Evolutionary conservation across 2,888 invertebrate species (phyloP), one percentile per base, ranked within the genome.

Genomic region (Campaea margaritaria): DNA sequence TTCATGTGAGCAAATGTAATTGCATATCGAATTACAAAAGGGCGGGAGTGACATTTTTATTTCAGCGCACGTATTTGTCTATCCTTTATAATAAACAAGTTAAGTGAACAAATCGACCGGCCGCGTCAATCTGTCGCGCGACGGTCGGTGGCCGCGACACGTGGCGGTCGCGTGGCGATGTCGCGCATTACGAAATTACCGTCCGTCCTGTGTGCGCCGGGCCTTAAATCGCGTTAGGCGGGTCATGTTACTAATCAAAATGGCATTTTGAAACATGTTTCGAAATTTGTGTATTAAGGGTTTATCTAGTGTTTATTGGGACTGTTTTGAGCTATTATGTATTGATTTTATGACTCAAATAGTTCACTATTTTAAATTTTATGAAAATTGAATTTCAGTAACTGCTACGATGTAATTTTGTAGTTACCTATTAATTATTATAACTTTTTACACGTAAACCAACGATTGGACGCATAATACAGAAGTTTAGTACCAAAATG

Each of bases 141-240:
- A 75, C 83, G 73, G 79, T 73, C 58, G 55, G 55, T 42, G 55
- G 55, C 42, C 73, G 74, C 67, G 78, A 59, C 88, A 74, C 88
- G 86, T 85, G 90, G 38, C 73, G 34, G 79, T 48, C 85, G 76
- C 85, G 85, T 85, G 83, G 39, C 81, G 69, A 69, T 75, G 77
- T 79, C 76, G 82, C 83, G 85, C 86, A 89, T 91, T 91, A 90
- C 83, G 78, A 85, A 91, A 91, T 91, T 91, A 88, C 84, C 81
- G 79, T 82, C 64, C 69, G 78, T 82, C 64, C 67, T 78, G 83
- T 90, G 83, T 86, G 81, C 79, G 79, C 78, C 79, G 78, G 81
- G 74, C 86, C 82, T 86, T 83, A 87, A 78, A 85, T 87, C 82
- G 78, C 73, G 74, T 81, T 84, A 77, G 75, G 76, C 73, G 78